Conservation (phyloP, 2,113 vertebrate species). For the Colistium nudipinnis region DNA sequence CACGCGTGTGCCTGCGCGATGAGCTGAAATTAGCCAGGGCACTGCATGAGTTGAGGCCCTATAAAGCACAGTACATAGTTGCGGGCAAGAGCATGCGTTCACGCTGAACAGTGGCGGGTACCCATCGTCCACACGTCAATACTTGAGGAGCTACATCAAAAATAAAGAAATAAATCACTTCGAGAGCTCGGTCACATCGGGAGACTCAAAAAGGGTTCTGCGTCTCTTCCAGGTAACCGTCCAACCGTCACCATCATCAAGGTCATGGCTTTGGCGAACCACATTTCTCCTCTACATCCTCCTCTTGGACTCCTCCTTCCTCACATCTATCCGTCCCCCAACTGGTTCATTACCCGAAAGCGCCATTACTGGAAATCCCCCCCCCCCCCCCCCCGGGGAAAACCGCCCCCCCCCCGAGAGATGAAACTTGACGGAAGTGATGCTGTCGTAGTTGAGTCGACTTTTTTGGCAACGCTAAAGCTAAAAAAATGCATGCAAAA, state of each 20-base stretch:
- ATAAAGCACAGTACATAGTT: neutral
- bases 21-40: slow-evolving; percentile 3
- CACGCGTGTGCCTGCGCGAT: neutral
- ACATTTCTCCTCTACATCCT: slow-evolving; percentile 14
- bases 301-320: slow-evolving; percentile 3
- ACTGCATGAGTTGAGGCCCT: neutral
- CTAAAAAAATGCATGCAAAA: slow-evolving; percentile 18
- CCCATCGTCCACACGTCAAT: neutral
- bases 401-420: slow-evolving; percentile 52
- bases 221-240: slow-evolving; percentile 18
- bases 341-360: slow-evolving; percentile 60
- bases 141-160: neutral
- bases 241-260: slow-evolving; percentile 32
- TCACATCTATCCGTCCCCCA: slow-evolving; percentile 44
- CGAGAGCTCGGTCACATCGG: slow-evolving; percentile 26
- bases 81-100: neutral
- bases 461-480: neutral
- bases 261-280: slow-evolving; percentile 46
- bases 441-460: slow-evolving; percentile 38
- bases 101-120: neutral
- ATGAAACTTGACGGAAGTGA: slow-evolving; percentile 55
- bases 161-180: neutral
- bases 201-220: slow-evolving; percentile 1
- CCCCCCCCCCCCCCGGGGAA: slow-evolving; percentile 34
- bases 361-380: slow-evolving; percentile 57